Base-by-base conservation (phyloP, 2,888 invertebrate genomes). In the Amphimallon solstitiale region DNA sequence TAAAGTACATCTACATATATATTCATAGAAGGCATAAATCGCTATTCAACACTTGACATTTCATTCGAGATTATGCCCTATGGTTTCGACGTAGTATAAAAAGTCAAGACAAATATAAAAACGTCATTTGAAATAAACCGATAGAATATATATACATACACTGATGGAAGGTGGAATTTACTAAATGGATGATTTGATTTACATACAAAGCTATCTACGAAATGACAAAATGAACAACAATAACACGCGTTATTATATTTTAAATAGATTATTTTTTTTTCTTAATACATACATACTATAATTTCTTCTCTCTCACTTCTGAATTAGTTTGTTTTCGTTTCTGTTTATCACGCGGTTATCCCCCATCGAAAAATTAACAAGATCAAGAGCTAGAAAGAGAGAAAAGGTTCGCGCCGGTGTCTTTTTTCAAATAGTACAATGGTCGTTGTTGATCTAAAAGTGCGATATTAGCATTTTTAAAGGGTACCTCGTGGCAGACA, bases 131-230 rank as follows among this genome's bases (percentile, higher is more conserved):
- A 29, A 29, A 29, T 29, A 9, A 29, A 29, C 29, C 29, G 29
- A 29, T 29, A 5, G 29, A 29, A n/a, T n/a, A n/a, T n/a, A n/a
- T n/a, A n/a, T n/a, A n/a, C n/a, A n/a, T n/a, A n/a, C n/a, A 52
- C 40, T 23, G 56, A 56, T 35, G 56, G 56, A 56, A 56, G 56
- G 56, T 56, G 56, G 56, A 56, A 56, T 43, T 56, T 56, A 56
- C 56, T 56, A 56, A 56, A 56, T 56, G 56, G 56, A 56, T 56
- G 56, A 56, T 56, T 56, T 43, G 40, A 56, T 56, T 56, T 56
- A 56, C 56, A 56, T 56, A 56, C 56, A 56, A 56, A 56, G 56
- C 56, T 56, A 56, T 56, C 56, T 56, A 23, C 23, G 40, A 40
- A 40, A 40, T 29, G 56, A 56, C 56, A 56, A 56, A 56, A 56